Conservation (phyloP, 2,113 vertebrate species). For the Donacobius atricapilla region DNA sequence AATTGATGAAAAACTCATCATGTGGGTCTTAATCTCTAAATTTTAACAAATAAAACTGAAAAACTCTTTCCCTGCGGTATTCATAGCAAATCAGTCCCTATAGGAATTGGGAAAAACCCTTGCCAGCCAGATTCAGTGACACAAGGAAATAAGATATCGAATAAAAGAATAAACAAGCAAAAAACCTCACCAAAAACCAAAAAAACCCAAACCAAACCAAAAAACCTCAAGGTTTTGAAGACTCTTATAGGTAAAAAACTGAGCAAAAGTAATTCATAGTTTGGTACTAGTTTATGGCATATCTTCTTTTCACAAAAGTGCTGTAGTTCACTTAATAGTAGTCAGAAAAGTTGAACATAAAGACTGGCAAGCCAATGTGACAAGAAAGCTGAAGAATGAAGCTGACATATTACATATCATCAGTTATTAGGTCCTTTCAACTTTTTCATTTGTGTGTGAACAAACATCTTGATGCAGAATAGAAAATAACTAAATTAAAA, state of each 20-base stretch:
- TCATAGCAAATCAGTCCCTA: not conserved
- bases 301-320: not conserved
- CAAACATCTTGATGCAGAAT: not conserved
- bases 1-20: not conserved
- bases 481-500: not conserved
- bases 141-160: not conserved
- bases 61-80: not conserved
- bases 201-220: not conserved
- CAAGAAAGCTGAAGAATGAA: not conserved
- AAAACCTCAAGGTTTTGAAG: not conserved
- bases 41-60: not conserved
- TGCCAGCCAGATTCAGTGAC: not conserved
- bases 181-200: not conserved
- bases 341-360: not conserved
- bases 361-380: not conserved
- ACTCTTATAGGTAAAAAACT: not conserved
- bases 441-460: not conserved
- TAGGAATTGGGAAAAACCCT: not conserved
- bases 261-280: not conserved
- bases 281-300: not conserved
- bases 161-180: not conserved
- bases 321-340: not conserved
- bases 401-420: not conserved
- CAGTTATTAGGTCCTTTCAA: not conserved
- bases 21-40: not conserved